Evolutionary conservation across 2,113 vertebrate genomes (phyloP), one percentile per base, ranked within the genome.

Genomic region (Triplophysa tibetana): DNA sequence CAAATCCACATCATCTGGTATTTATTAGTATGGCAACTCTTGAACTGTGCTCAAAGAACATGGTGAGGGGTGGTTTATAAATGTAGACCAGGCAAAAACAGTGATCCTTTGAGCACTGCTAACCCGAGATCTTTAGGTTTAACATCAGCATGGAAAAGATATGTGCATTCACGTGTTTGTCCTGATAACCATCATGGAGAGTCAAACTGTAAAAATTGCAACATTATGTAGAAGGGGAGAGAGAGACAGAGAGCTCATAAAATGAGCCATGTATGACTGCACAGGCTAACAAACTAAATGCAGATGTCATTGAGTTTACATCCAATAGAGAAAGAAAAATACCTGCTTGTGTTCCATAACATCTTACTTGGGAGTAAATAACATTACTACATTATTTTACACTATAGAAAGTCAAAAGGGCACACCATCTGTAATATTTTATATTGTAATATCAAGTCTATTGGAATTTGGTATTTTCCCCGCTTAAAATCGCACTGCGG

Each of bases 201-300:
- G 41, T 62, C 11, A 52, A 2, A 63, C 2, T 64, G 14, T 10
- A 9, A 19, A 19, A 58, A 4, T 45, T 33, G 45, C 12, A 33
- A 21, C 9, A 2, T 50, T 8, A 58, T 1, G 54, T 17, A 62
- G 24, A 41, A 62, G 43, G 62, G 38, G 14, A 70, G 17, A 54
- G 62, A 75, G n/a, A 6, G 29, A 23, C 14, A 66, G 23, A n/a
- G 58, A n/a, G 74, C 64, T 68, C 70, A 72, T 81, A 33, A 33
- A 33, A 86, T 69, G 21, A 83, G 81, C 72, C 63, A 76, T 23
- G 43, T 83, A 76, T 75, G 83, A 80, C 68, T 83, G 79, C 76
- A 70, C 29, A 77, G 62, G 69, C 26, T n/a, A 24, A 65, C 41
- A 79, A 86, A 87, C 85, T 79, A 85, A 80, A 83, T 62, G 68